Evolutionary conservation across 30 jellyfish, hydroid and myxozoan species (phyloP).

Genomic region (Aurelia sp.): DNA sequence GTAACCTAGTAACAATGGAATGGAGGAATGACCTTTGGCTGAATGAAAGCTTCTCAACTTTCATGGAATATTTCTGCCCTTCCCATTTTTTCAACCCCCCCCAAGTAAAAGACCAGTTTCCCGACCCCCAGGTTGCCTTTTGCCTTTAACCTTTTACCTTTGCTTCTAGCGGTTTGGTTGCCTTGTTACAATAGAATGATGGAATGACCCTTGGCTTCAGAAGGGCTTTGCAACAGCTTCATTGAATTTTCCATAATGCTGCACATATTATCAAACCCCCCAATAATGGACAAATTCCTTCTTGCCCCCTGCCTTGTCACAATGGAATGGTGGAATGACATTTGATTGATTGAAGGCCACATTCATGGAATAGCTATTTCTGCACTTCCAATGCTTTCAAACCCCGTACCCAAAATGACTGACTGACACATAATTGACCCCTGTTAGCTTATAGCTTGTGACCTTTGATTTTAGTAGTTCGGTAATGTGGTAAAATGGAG

Average conservation of each 20-base stretch:
- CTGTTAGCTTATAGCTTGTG: too few species aligned
- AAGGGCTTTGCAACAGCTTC: neutral
- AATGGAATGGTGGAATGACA: slow-evolving; percentile 95
- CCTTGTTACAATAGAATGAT: slow-evolving; percentile 90
- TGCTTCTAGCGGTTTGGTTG: slow-evolving; percentile 90
- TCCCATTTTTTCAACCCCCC: slow-evolving; percentile 39
- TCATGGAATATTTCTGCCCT: slow-evolving; percentile 80
- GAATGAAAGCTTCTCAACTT: slow-evolving; percentile 6
- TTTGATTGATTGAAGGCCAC: slow-evolving; percentile 78
- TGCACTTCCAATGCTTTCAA: neutral
- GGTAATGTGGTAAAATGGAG: slow-evolving; percentile 91
- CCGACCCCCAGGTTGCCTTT: too few species aligned
- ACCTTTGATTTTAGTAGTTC: slow-evolving; percentile 76
- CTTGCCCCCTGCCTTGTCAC: slow-evolving; percentile 49
- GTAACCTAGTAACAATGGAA: slow-evolving; percentile 77
- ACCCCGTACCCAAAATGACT: neutral
- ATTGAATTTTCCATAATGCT: neutral
- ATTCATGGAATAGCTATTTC: too few species aligned
- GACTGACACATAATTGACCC: too few species aligned
- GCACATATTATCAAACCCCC: neutral
- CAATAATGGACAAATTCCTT: too few species aligned
- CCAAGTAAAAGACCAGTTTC: too few species aligned
- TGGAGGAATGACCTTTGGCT: slow-evolving; percentile 78
- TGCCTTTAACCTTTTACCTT: neutral
- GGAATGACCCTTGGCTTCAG: slow-evolving; percentile 80